Evolutionary conservation across 2,113 vertebrate genomes (phyloP), one percentile per base, ranked within the genome.

Genomic region (Diadophis punctatus): DNA sequence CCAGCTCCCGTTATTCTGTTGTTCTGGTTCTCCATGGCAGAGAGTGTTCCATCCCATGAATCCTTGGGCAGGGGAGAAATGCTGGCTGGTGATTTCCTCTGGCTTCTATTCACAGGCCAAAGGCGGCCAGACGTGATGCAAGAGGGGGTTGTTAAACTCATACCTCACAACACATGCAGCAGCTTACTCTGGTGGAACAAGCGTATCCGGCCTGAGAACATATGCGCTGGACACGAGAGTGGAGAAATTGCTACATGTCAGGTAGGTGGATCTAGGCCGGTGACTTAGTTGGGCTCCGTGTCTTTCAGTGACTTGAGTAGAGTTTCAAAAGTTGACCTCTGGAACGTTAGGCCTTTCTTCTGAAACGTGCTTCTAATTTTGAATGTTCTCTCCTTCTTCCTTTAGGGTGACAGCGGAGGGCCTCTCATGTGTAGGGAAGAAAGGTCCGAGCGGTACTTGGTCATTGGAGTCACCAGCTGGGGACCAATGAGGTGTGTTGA

Each of bases 221-320:
- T 95, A 55, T 95, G 94, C 25, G 93, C 93, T n/a, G 93, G 94
- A 39, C 80, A 90, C 9, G 87, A 93, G 84, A 53, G 63, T 48
- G 94, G 93, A 23, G 87, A 92, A 3, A 85, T 93, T 12, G 63
- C 84, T 48, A 93, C 90, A 9, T 95, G 94, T 43, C 93, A 93
- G 91, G 94, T 95, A 92, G 2, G 43, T 16, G 87, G 86, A 18
- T 27, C 14, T 0, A 27, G 3, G 3, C 20, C 20, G 11, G 43
- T 30, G 39, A 14, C 12, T 30, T 51, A 30, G 48, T 30, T 87
- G 25, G 46, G 10, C 11, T 1, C 48, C 4, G 1, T 16, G 1
- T 16, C 48, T 18, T 22, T 20, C 48, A 22, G 16, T 9, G 18
- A 18, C 8, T 87, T 51, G 30, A 87, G 4, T 18, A 48, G 0